Conservation (phyloP, 2,888 invertebrate species). For the Spatulosminthurus flaviceps region DNA sequence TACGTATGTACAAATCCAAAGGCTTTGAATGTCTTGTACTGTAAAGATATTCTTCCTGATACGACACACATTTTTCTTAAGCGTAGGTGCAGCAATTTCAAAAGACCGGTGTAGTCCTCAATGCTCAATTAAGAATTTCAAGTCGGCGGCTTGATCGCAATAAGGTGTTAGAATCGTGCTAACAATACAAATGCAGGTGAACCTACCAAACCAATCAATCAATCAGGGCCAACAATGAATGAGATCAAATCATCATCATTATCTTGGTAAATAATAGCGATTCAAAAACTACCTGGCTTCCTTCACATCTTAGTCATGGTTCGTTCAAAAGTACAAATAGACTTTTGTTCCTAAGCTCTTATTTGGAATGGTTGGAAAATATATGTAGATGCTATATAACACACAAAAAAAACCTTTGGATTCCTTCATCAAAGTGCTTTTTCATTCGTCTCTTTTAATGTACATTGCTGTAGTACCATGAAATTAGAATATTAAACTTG, state of each 20-base stretch:
- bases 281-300: constrained; percentile 32
- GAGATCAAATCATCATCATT: constrained; percentile 50
- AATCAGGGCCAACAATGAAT: constrained; percentile 47
- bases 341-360: background rate
- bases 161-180: constrained; percentile 22
- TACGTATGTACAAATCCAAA: too few relatives aligned
- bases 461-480: constrained; percentile 18
- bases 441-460: constrained; percentile 18
- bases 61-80: too few relatives aligned
- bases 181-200: constrained; percentile 30
- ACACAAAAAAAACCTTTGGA: background rate
- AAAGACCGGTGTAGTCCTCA: background rate
- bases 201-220: constrained; percentile 42
- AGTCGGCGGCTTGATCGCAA: constrained; percentile 15
- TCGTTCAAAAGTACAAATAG: constrained; percentile 14
- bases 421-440: constrained; percentile 29
- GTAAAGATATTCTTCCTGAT: too few relatives aligned
- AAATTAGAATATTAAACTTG: constrained; percentile 40
- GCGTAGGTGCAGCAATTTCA: background rate
- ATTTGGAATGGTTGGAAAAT: constrained; percentile 5
- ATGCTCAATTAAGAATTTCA: constrained; percentile 3
- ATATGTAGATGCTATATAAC: background rate
- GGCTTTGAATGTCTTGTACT: too few relatives aligned
- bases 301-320: constrained; percentile 11
- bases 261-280: constrained; percentile 39